Conservation (phyloP, 2,888 invertebrate species). For the Drosophila imparisetae region DNA sequence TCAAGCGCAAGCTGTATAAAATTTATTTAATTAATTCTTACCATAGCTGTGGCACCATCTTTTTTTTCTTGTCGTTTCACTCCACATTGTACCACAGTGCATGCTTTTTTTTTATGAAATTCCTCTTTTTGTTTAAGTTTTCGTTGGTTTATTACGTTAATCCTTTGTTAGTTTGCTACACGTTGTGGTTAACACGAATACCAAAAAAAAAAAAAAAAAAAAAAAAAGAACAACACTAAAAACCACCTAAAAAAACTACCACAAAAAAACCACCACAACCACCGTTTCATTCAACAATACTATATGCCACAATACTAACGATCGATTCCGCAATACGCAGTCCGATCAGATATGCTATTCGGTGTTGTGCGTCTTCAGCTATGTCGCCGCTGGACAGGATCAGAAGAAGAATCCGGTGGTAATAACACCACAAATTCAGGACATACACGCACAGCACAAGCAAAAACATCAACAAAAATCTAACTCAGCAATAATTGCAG, state of each 20-base stretch:
- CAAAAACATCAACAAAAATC: constrained; percentile 69
- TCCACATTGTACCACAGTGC: constrained; percentile 47
- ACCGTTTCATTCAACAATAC: constrained; percentile 36
- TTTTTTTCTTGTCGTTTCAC: constrained; percentile 38
- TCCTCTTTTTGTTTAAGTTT: constrained; percentile 14
- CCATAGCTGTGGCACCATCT: background rate
- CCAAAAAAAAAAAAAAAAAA: constrained; percentile 1
- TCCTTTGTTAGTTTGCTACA: constrained; percentile 41
- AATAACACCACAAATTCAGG: constrained; percentile 83
- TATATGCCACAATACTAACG: constrained; percentile 45
- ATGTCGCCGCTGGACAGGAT: constrained; percentile 96
- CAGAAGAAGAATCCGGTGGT: constrained; percentile 86
- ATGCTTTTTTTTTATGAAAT: constrained; percentile 29
- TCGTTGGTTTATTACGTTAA: constrained; percentile 17
- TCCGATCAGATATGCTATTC: constrained; percentile 99
- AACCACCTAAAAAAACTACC: background rate
- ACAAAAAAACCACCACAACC: constrained; percentile 8
- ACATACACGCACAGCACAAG: constrained; percentile 83
- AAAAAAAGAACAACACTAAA: background rate
- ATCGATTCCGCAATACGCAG: constrained; percentile 85
- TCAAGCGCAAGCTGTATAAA: constrained; percentile 36
- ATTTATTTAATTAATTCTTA: background rate
- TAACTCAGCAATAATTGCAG: constrained; percentile 41
- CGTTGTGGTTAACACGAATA: constrained; percentile 33
- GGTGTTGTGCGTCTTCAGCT: constrained; percentile 99